These are phyloP conservation scores for Upupa epops DNA, from an alignment of 2,113 vertebrate species.

Conservation along the genomic window DNA sequence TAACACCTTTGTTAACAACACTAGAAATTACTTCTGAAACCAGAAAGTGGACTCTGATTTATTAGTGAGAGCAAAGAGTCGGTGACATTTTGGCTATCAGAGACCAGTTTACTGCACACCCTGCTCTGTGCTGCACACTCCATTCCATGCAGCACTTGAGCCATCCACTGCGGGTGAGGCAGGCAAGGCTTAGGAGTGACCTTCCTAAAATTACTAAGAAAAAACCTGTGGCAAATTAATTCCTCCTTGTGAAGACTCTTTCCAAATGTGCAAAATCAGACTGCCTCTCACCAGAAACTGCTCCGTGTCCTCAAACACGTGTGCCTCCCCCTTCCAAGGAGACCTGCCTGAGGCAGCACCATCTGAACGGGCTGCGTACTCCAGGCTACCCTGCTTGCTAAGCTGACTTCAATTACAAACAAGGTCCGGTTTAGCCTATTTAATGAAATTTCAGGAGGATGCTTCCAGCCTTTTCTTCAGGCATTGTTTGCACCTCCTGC, in stretches of 20 bases:
- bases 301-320: fast-evolving
- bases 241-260: neutral
- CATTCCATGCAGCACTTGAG: fast-evolving
- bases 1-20: neutral
- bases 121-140: too few relatives aligned
- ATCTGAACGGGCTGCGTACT: neutral
- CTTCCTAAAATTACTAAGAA: neutral
- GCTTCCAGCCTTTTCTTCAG: neutral
- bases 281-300: neutral
- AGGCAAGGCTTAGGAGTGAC: neutral
- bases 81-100: neutral
- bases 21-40: neutral
- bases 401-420: neutral
- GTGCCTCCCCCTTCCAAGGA: fast-evolving
- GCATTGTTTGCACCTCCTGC: neutral
- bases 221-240: neutral
- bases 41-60: neutral
- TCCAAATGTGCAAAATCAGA: neutral
- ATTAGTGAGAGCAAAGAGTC: neutral
- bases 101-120: neutral
- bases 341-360: neutral
- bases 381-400: neutral
- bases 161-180: neutral
- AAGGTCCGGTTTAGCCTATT: neutral
- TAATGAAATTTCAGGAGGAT: neutral